Conservation (phyloP, 2,797 vertebrate species). For the Rachycentron canadum region DNA sequence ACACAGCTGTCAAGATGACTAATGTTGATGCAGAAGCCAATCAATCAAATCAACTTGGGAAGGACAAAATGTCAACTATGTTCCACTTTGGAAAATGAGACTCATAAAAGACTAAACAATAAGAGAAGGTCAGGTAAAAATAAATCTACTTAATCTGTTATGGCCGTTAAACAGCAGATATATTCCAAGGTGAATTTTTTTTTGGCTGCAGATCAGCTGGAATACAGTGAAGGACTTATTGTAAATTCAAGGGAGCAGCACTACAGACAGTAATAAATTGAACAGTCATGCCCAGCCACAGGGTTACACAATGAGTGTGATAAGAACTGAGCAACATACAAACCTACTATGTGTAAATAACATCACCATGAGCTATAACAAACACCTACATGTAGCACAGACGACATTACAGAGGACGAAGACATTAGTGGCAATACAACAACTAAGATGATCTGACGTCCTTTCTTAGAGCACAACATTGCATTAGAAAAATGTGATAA, state of each 20-base stretch:
- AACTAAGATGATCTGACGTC: slow-evolving; percentile 59
- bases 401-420: slow-evolving; percentile 37
- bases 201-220: slow-evolving; percentile 48
- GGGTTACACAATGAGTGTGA: background rate
- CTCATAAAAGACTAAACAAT: slow-evolving; percentile 29
- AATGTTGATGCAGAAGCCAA: slow-evolving; percentile 10
- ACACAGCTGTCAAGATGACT: slow-evolving; percentile 12
- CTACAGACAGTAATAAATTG: slow-evolving; percentile 19
- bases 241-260: slow-evolving; percentile 44
- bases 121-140: slow-evolving; percentile 34
- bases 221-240: slow-evolving; percentile 47
- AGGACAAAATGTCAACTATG: slow-evolving; percentile 31
- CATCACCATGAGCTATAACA: slow-evolving; percentile 14
- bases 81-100: slow-evolving; percentile 40
- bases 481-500: slow-evolving; percentile 14
- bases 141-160: slow-evolving; percentile 26
- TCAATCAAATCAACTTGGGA: slow-evolving; percentile 29
- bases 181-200: slow-evolving; percentile 31
- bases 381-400: slow-evolving; percentile 30
- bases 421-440: slow-evolving; percentile 68
- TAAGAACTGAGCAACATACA: slow-evolving; percentile 31
- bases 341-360: slow-evolving; percentile 24
- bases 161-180: slow-evolving; percentile 24
- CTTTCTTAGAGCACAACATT: slow-evolving; percentile 12
- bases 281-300: slow-evolving; percentile 34